phyloP scores from a whole-genome alignment of 1,140 invertebrate species.

The Polypedilum pembai region DNA sequence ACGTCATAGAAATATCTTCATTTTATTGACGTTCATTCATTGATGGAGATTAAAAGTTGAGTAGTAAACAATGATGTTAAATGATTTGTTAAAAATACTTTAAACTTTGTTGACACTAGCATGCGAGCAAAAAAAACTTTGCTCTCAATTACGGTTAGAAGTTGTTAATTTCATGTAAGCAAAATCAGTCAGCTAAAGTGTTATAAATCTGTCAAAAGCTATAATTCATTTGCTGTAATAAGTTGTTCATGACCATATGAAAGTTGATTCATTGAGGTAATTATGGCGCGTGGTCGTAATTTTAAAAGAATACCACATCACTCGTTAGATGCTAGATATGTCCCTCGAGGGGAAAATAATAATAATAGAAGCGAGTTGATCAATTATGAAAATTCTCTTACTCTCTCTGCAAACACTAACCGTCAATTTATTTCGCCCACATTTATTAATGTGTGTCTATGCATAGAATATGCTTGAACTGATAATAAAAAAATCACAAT shows the following conservation, averaged over 20 bases:
- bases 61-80: too few species aligned
- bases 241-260: background rate
- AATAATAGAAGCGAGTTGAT: too few species aligned
- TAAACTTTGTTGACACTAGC: too few species aligned
- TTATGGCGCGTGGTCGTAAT: background rate
- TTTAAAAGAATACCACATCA: background rate
- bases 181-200: background rate
- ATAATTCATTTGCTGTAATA: slow-evolving; percentile 8
- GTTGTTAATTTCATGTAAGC: too few species aligned
- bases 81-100: too few species aligned
- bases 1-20: background rate
- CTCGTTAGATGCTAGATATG: background rate
- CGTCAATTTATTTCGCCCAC: too few species aligned
- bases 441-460: too few species aligned
- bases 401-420: background rate
- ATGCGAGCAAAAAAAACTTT: too few species aligned
- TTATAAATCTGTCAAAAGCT: slow-evolving; percentile 1
- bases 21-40: background rate
- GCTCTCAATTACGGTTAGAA: too few species aligned
- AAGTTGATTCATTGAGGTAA: slow-evolving; percentile 8
- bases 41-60: too few species aligned
- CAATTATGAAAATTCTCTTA: background rate
- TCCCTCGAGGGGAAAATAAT: background rate
- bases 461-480: too few species aligned
- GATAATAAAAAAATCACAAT: background rate